These are phyloP conservation scores for Amaurobius ferox DNA, from an alignment of 2,888 invertebrate genomes.

Conservation along the genomic window DNA sequence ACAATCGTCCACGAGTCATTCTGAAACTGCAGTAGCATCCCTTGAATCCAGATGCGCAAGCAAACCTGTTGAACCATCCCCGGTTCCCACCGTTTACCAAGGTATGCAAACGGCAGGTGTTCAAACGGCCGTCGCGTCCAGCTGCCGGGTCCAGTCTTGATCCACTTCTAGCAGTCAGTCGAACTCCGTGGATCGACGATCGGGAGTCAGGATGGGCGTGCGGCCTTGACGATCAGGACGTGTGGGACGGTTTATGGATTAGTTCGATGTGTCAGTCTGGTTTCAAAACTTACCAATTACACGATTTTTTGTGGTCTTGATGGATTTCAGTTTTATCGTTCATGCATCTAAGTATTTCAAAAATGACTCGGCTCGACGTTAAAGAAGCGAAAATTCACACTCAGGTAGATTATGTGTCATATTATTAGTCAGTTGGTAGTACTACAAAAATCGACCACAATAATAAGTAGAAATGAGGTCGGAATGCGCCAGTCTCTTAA, in stretches of 20 bases:
- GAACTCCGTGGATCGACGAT: neutral
- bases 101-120: constrained; percentile 65
- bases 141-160: neutral
- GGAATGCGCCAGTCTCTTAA: too few species aligned
- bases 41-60: constrained; percentile 49
- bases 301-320: too few species aligned
- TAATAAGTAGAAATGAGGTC: too few species aligned
- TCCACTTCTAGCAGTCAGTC: neutral
- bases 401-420: too few species aligned
- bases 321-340: too few species aligned
- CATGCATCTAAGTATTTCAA: too few species aligned
- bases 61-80: constrained; percentile 46
- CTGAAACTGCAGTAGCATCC: constrained; percentile 5
- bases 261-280: neutral
- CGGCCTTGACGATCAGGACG: neutral
- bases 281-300: neutral
- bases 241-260: neutral
- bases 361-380: too few species aligned
- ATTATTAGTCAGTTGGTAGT: too few species aligned
- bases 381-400: too few species aligned
- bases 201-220: neutral
- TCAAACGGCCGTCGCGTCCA: constrained; percentile 15
- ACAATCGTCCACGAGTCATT: too few species aligned
- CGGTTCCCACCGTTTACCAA: constrained; percentile 37
- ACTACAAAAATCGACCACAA: too few species aligned